Conservation (phyloP, 2,113 vertebrate species). For the Anolis carolinensis region DNA sequence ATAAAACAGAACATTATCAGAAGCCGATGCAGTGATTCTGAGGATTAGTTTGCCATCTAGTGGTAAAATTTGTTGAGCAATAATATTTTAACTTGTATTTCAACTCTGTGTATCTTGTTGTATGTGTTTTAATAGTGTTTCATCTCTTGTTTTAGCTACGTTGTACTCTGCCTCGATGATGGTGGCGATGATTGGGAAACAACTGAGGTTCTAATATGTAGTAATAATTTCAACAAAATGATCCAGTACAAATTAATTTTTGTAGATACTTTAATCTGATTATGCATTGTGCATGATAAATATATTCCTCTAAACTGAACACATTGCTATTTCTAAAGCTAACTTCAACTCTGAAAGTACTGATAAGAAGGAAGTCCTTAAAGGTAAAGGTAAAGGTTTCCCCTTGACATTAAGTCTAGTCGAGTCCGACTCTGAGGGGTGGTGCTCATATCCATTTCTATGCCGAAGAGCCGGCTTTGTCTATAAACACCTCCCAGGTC, state of each 20-base stretch:
- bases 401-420: no score
- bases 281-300: neutral
- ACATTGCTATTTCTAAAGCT: neutral
- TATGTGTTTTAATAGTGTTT: no score
- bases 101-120: no score
- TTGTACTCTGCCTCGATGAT: no score
- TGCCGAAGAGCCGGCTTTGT: no score
- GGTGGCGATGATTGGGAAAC: neutral
- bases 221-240: neutral
- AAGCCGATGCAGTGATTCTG: constrained; percentile 48
- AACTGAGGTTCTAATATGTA: rapidly evolving
- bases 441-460: no score
- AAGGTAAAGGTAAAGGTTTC: no score
- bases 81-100: neutral
- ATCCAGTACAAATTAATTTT: rapidly evolving
- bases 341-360: neutral
- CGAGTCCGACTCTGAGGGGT: no score
- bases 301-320: neutral
- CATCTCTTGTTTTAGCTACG: no score
- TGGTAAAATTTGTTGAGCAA: constrained; percentile 37
- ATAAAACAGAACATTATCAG: neutral
- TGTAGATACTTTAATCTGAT: neutral
- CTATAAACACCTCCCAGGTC: no score
- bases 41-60: constrained; percentile 81
- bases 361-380: neutral